phyloP scores from a whole-genome alignment of 2,113 vertebrate genomes.

The Nycticorax nycticorax region DNA sequence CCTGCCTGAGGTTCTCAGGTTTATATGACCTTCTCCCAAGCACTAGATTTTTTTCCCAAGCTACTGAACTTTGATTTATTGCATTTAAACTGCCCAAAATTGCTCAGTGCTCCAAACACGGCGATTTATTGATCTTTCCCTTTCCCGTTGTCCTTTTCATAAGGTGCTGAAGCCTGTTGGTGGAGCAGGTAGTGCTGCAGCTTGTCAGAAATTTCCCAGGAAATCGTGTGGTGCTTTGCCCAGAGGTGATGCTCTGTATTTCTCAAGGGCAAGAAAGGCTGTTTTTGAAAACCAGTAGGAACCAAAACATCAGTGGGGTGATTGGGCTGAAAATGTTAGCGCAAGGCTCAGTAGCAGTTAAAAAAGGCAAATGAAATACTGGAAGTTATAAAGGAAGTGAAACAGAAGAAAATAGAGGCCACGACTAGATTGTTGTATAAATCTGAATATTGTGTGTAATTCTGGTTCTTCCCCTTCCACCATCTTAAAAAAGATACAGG shows the following conservation, averaged over 20 bases:
- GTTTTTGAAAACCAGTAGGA: background rate
- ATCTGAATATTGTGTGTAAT: background rate
- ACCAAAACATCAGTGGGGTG: background rate
- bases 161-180: background rate
- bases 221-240: background rate
- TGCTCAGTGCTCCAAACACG: background rate
- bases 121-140: background rate
- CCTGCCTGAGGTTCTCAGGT: background rate
- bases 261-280: background rate
- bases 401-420: background rate
- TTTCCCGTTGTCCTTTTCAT: background rate
- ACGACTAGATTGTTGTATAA: background rate
- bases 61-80: constrained; percentile 18
- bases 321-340: background rate
- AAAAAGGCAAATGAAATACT: background rate
- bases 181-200: background rate
- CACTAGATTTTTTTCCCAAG: background rate
- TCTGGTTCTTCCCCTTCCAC: background rate
- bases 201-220: background rate
- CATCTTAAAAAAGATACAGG: background rate
- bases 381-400: background rate
- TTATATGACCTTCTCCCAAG: background rate
- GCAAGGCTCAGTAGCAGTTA: background rate
- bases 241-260: background rate
- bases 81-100: background rate